Conservation (phyloP, 2,797 vertebrate genomes). For the Morus bassanus region DNA sequence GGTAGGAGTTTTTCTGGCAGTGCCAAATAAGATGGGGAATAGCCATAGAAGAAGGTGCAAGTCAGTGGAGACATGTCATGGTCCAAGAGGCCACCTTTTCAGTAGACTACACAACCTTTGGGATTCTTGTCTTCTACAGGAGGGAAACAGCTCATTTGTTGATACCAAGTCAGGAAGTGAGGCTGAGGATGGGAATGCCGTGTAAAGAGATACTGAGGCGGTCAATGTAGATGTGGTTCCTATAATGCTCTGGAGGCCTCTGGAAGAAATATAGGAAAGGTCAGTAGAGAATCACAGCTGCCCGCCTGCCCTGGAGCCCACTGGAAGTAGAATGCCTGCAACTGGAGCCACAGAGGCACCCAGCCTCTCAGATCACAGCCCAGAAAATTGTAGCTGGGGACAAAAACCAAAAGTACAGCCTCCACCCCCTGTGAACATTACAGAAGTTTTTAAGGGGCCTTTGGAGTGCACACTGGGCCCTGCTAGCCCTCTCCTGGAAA, state of each 20-base stretch:
- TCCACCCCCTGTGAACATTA: background rate
- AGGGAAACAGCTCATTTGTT: background rate
- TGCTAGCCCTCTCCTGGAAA: background rate
- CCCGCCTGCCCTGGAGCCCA: background rate
- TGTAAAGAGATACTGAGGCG: background rate
- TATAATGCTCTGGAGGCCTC: background rate
- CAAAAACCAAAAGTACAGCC: background rate
- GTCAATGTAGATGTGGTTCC: background rate
- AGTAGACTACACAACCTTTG: background rate
- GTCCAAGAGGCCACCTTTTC: background rate
- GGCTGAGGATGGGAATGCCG: background rate
- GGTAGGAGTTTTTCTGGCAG: background rate
- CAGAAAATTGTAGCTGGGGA: background rate
- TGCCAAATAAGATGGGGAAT: background rate
- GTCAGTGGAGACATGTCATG: background rate
- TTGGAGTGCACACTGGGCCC: background rate
- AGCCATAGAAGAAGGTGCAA: background rate
- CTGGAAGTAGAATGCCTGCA: rapidly evolving
- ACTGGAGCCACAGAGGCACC: background rate
- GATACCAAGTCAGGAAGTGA: background rate
- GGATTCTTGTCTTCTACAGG: background rate
- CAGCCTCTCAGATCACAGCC: background rate
- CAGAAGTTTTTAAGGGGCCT: background rate
- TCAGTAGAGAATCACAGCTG: background rate
- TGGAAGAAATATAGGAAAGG: background rate